These are phyloP conservation scores for Corynorhinus townsendii DNA, from an alignment of 2,113 vertebrate genomes.

Conservation along the genomic window DNA sequence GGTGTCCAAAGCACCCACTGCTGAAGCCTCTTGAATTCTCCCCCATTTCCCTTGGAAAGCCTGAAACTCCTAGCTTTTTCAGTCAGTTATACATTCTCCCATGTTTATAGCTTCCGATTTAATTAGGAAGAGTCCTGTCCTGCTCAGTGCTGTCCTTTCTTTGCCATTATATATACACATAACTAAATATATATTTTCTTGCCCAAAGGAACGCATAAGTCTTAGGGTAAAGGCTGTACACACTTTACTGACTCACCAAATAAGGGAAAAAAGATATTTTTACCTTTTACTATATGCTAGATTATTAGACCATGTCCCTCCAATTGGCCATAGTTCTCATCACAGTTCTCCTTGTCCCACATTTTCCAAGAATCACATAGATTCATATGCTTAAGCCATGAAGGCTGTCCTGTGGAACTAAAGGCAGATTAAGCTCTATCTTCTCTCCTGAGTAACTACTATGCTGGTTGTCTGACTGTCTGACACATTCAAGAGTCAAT, in stretches of 20 bases:
- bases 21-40: background rate
- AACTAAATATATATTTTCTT: background rate
- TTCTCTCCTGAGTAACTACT: background rate
- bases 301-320: background rate
- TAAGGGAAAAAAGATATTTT: background rate
- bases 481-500: background rate
- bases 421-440: background rate
- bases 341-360: background rate
- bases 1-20: conserved; percentile 16
- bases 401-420: background rate
- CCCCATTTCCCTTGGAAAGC: background rate
- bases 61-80: background rate
- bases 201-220: background rate
- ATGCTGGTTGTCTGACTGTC: background rate
- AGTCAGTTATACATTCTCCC: background rate
- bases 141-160: background rate
- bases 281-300: background rate
- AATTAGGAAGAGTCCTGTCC: background rate
- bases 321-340: background rate
- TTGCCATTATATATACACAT: background rate
- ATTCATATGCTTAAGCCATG: background rate
- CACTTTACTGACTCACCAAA: background rate
- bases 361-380: background rate
- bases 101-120: conserved; percentile 14
- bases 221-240: background rate